Percentiles rank a stretch among this genome's conserved stretches.
Conservation (phyloP, 2,888 invertebrate species). For the Melanostoma mellinum region DNA sequence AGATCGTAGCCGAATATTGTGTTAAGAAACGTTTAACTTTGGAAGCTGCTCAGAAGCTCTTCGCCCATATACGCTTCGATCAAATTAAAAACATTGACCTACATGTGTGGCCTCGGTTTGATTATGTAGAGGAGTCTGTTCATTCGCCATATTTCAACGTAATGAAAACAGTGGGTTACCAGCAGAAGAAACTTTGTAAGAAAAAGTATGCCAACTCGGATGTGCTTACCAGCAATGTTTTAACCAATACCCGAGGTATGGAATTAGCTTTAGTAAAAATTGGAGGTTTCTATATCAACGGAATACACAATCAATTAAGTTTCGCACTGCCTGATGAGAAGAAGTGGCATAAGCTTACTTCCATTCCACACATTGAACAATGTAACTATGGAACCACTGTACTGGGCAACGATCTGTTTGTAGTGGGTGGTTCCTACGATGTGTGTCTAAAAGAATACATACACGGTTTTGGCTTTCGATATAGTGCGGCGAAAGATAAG, state of each 20-base stretch:
- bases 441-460: slow-evolving; percentile 86
- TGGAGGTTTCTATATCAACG: slow-evolving; percentile 87
- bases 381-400: slow-evolving; percentile 89
- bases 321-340: slow-evolving; percentile 85
- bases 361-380: slow-evolving; percentile 89
- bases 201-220: slow-evolving; percentile 58
- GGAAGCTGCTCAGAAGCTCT: slow-evolving; percentile 74
- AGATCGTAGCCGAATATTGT: slow-evolving; percentile 85
- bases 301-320: slow-evolving; percentile 87
- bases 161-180: slow-evolving; percentile 37
- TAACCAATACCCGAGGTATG: slow-evolving; percentile 87
- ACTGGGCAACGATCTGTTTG: slow-evolving; percentile 86
- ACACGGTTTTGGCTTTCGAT: slow-evolving; percentile 88
- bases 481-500: slow-evolving; percentile 84
- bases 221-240: slow-evolving; percentile 73
- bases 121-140: slow-evolving; percentile 31
- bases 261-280: slow-evolving; percentile 87
- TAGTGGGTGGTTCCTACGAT: slow-evolving; percentile 89
- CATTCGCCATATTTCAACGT: slow-evolving; percentile 49
- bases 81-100: slow-evolving; percentile 74
- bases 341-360: slow-evolving; percentile 86
- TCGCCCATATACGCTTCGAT: slow-evolving; percentile 77
- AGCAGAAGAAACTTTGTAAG: slow-evolving; percentile 37
- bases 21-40: slow-evolving; percentile 71
- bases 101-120: slow-evolving; percentile 42